These are phyloP conservation scores for Tachyglossus aculeatus DNA, from an alignment of 2,797 vertebrate genomes.

Conservation along the genomic window DNA sequence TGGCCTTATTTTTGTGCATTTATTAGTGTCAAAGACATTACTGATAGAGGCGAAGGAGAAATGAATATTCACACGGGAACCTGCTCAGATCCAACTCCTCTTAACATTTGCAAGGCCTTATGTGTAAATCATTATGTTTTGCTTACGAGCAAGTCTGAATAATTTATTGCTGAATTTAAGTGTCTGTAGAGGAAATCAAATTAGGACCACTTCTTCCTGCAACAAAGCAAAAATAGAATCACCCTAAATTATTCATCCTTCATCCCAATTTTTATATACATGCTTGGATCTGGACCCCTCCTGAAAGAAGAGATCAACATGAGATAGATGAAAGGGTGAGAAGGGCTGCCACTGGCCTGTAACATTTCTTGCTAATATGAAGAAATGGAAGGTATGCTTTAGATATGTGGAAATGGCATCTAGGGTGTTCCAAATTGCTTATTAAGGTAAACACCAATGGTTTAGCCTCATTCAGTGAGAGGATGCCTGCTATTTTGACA, in stretches of 20 bases:
- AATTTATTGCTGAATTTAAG: background rate
- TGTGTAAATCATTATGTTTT: background rate
- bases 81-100: background rate
- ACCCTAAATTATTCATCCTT: background rate
- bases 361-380: background rate
- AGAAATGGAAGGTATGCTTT: background rate
- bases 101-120: background rate
- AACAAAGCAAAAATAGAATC: background rate
- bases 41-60: background rate
- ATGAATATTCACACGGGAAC: background rate
- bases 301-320: background rate
- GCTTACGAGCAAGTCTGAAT: background rate
- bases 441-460: background rate
- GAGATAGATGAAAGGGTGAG: background rate
- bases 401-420: background rate
- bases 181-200: background rate
- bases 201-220: background rate
- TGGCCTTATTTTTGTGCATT: too few relatives aligned
- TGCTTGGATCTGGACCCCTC: background rate
- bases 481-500: background rate
- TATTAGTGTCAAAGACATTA: background rate
- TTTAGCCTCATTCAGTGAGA: background rate
- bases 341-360: background rate
- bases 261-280: background rate
- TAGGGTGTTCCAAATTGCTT: background rate